Evolutionary conservation across 2,113 vertebrate species (phyloP).

Genomic region (Crotophaga sulcirostris): DNA sequence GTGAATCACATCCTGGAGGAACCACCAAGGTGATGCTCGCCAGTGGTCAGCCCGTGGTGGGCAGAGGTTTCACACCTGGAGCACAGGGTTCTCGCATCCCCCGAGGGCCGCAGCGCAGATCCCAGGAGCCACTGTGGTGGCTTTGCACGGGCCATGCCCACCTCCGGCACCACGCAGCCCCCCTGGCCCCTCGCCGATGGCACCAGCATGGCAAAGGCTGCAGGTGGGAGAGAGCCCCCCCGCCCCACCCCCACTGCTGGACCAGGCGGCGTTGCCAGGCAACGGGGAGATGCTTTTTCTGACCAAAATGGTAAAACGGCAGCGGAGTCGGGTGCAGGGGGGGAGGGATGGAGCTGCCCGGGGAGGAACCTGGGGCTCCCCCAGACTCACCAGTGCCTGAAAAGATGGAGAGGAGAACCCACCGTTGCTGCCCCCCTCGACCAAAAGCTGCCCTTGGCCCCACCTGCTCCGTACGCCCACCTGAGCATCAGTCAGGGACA

Average conservation of each 20-base stretch:
- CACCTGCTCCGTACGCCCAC: neutral
- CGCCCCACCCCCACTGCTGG: neutral
- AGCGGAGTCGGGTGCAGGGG: neutral
- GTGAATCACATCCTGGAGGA: neutral
- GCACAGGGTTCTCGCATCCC: fast-evolving
- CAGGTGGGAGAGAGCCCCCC: neutral
- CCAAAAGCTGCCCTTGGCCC: neutral
- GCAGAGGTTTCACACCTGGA: fast-evolving
- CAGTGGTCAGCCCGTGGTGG: fast-evolving
- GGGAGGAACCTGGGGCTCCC: neutral
- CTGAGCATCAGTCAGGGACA: fast-evolving
- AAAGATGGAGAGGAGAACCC: neutral
- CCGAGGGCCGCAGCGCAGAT: fast-evolving
- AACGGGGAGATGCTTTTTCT: conserved; percentile 52
- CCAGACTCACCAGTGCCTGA: too few relatives aligned
- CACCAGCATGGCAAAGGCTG: neutral
- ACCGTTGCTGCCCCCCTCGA: fast-evolving
- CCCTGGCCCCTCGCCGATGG: fast-evolving
- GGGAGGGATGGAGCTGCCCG: neutral
- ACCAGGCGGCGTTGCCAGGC: conserved; percentile 39
- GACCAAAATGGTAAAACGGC: neutral
- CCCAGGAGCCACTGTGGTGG: fast-evolving
- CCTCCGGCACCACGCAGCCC: neutral
- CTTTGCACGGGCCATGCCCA: fast-evolving
- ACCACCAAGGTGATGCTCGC: too few relatives aligned